Evolutionary conservation across 2,797 vertebrate species (phyloP), one percentile per base, ranked within the genome.

Genomic region (Gambusia yucatana): DNA sequence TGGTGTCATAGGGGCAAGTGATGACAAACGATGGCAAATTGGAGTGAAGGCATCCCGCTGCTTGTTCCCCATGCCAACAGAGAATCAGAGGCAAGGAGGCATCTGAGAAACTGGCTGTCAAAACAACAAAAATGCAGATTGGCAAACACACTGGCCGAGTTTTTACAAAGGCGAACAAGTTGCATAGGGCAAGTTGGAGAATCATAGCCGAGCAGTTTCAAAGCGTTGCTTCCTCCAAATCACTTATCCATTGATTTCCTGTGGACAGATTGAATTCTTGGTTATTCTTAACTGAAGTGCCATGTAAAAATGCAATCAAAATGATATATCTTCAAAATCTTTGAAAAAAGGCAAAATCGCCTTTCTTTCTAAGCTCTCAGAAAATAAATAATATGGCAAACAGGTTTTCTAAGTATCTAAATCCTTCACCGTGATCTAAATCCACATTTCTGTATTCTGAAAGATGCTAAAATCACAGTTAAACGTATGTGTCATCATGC

Each of bases 21-120:
- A 92, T 95, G 96, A 96, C 94, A 96, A 96, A 95, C 92, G 88
- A 96, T 96, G 91, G 95, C 95, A 96, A 96, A 96, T 96, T 96
- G 94, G 94, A 96, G 92, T 95, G 96, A 96, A 96, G 93, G 93
- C 93, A 91, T 92, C 95, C 95, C 44, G 84, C 93, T 86, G 94
- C 77, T 93, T 33, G 4, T 88, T 93, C 83, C 83, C 90, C 88
- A 93, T 92, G 92, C 93, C 95, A 94, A 91, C 90, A 91, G 90
- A 92, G 93, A 91, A 93, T 67, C 92, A 91, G 90, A 91, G 86
- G 80, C 83, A 86, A 89, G 80, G 85, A 91, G 87, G 87, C 65
- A 70, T 87, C 89, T 93, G 90, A 93, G 87, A 95, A 93, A 93
- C 89, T 88, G 84, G 74, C 86, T 89, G 82, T 87, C 86, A 90